phyloP scores from a whole-genome alignment of 1,140 invertebrate species.

The Procambarus clarkii region DNA sequence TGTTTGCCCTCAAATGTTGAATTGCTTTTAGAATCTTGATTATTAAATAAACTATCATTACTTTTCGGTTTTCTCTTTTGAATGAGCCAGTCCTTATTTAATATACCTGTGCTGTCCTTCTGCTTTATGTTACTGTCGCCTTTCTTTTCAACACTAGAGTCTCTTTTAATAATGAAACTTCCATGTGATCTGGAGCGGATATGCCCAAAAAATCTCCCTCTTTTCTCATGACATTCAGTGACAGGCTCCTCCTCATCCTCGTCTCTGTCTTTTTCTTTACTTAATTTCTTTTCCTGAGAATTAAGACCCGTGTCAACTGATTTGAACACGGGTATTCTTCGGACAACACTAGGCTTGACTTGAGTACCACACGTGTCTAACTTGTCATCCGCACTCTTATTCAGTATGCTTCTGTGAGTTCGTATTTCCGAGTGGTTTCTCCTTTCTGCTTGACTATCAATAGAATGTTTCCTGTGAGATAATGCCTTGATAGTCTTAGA shows the following conservation, averaged over 20 bases:
- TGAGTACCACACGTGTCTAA: not conserved
- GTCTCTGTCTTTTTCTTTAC: not conserved
- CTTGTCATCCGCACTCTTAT: not conserved
- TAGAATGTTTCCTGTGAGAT: not conserved
- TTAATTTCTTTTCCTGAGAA: not conserved
- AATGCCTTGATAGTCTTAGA: not conserved
- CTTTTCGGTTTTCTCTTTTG: slow-evolving; percentile 28
- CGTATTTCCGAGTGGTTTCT: not conserved
- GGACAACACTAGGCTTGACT: slow-evolving; percentile 28
- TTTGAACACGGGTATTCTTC: slow-evolving; percentile 49
- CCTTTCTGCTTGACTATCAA: not conserved
- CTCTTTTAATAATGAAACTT: slow-evolving; percentile 52
- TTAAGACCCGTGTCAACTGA: slow-evolving; percentile 12
- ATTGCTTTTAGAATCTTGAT: slow-evolving; percentile 44
- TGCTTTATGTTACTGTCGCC: not conserved
- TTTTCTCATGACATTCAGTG: slow-evolving; percentile 18
- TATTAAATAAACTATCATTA: slow-evolving; percentile 32
- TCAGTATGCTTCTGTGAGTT: not conserved
- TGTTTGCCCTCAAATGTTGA: slow-evolving; percentile 62
- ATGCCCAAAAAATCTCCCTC: slow-evolving; percentile 40
- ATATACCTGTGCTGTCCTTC: not conserved
- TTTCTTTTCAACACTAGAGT: slow-evolving; percentile 32
- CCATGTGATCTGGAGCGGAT: slow-evolving; percentile 58
- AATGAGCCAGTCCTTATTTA: slow-evolving; percentile 28
- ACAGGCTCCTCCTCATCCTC: not conserved